phyloP scores from a whole-genome alignment of 2,797 vertebrate genomes.

The Anabas testudineus region DNA sequence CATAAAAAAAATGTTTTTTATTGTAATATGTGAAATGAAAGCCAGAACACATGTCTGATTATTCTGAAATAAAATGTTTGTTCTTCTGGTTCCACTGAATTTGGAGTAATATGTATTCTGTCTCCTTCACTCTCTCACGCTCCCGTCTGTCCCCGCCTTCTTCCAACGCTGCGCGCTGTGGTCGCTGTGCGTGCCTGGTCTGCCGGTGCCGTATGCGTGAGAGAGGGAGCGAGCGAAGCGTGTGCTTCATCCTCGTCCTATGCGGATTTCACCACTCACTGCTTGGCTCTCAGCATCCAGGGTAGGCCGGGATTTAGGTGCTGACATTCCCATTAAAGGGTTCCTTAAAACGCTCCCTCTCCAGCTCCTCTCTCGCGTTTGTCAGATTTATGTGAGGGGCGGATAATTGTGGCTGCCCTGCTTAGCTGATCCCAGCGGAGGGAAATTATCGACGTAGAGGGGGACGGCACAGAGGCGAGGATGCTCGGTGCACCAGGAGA shows the following conservation, averaged over 20 bases:
- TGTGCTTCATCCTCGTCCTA: slow-evolving; percentile 66
- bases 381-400: not conserved
- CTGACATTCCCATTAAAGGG: slow-evolving; percentile 12
- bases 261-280: slow-evolving; percentile 75
- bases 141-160: not conserved
- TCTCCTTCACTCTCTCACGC: slow-evolving; percentile 21
- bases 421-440: slow-evolving; percentile 33
- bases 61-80: slow-evolving; percentile 21
- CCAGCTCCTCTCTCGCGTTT: slow-evolving; percentile 12
- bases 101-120: not conserved
- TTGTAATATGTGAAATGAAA: no score
- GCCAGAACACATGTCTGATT: not conserved
- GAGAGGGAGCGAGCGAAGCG: slow-evolving; percentile 50
- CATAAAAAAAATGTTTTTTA: no score
- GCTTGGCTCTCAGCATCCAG: slow-evolving; percentile 43
- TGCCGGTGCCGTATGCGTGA: slow-evolving; percentile 51
- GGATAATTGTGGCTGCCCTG: slow-evolving; percentile 10
- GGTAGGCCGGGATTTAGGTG: slow-evolving; percentile 41
- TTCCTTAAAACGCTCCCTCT: not conserved
- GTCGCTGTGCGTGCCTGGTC: slow-evolving; percentile 60
- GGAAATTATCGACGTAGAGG: slow-evolving; percentile 29
- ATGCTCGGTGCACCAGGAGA: slow-evolving; percentile 55
- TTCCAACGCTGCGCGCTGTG: no score
- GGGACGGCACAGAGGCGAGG: slow-evolving; percentile 33
- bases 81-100: not conserved